Conservation (phyloP, 2,797 vertebrate genomes). For the Anas capensis region DNA sequence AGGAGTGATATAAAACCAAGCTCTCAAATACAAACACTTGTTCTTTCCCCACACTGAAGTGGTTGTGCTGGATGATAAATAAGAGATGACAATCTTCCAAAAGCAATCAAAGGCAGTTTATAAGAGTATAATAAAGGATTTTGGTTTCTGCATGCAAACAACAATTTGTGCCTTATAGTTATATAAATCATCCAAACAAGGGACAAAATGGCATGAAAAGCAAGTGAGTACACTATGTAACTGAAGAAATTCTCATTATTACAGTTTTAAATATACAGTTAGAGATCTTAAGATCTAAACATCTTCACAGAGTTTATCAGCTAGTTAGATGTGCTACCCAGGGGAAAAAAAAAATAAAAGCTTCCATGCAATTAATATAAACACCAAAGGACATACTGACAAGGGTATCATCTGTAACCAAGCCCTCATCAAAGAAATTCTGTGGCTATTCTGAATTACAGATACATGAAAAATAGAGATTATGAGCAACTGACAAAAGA, state of each 20-base stretch:
- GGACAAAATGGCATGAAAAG: not conserved
- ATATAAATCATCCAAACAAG: not conserved
- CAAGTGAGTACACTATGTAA: not conserved
- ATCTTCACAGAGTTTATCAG: not conserved
- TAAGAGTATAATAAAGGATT: not conserved
- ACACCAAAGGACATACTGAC: not conserved
- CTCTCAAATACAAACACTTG: not conserved
- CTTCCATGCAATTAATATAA: rapidly evolving
- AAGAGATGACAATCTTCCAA: slow-evolving; percentile 42
- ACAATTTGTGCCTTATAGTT: not conserved
- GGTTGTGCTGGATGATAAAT: not conserved
- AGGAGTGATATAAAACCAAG: too few relatives aligned
- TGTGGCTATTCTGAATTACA: not conserved
- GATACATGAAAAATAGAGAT: not conserved
- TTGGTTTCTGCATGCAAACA: not conserved
- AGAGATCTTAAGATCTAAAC: not conserved
- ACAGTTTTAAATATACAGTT: not conserved
- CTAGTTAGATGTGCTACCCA: not conserved
- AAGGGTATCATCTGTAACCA: rapidly evolving
- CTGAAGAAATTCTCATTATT: not conserved
- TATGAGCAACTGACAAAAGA: not conserved
- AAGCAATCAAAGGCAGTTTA: slow-evolving; percentile 19
- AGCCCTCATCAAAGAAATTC: not conserved
- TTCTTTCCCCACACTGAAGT: not conserved
- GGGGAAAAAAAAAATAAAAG: not conserved